Evolutionary conservation across 2,888 invertebrate species (phyloP), one percentile per base, ranked within the genome.

Genomic region (Philaethria dido): DNA sequence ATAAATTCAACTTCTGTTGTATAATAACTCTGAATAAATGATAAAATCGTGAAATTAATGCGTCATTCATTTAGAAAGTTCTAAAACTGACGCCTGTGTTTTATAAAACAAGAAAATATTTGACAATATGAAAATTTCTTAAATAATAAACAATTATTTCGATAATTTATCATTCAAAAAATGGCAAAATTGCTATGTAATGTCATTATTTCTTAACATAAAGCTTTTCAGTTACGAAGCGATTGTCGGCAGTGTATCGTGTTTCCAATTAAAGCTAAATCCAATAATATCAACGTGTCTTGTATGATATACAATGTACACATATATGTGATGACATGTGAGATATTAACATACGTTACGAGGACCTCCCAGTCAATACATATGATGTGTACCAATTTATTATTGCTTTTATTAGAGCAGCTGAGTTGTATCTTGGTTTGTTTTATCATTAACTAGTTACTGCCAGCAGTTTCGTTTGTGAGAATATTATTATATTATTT

Each of bases 301-400:
- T 29, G 11, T 20, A 52, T 54, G 44, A 33, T 62, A 14, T 48
- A 20, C 22, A 20, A 11, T 18, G 20, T 20, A 20, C 11, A 11
- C 4, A 20, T 47, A 14, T 44, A 50, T 54, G 62, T 44, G 62
- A 54, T 54, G 62, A 62, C 54, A 44, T 54, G 52, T 29, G 54
- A 42, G 29, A 45, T 25, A 62, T 52, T 45, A 62, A 62, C 62
- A 42, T 36, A 36, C 29, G 52, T 54, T 52, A 14, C 52, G 33
- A 44, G 13, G 36, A 36, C 36, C 36, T 36, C 54, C 20, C 14
- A 54, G 52, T 54, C 62, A 33, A 62, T 62, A 62, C 54, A 62
- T 29, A n/a, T n/a, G 29, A 44, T 44, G 33, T 20, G 13, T 18
- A 44, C 29, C 13, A 33, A 42, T 52, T 18, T 54, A 62, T 54